Base-by-base conservation (phyloP, 1,140 invertebrate genomes). In the Cherax quadricarinatus region DNA sequence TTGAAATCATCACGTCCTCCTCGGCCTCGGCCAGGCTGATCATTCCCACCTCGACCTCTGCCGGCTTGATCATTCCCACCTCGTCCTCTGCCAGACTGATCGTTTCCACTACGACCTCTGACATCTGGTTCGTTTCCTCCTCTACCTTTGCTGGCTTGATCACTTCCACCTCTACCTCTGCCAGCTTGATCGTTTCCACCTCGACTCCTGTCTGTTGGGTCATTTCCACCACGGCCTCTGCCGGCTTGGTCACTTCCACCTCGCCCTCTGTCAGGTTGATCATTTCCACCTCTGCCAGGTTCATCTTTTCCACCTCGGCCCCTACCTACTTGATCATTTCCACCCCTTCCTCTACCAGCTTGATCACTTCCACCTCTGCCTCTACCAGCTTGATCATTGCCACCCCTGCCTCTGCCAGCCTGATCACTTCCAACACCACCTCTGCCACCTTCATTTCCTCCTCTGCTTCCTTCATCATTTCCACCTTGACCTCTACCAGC, bases 81-180 rank as follows among this genome's bases (percentile, higher is more conserved):
- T 49, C 75, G 86, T 6, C 86, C 86, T 60, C 86, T 75, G 12
- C 60, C 41, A 10, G 12, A 14, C 16, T 66, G 70, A 75, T 75
- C 70, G 30, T 21, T 75, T 24, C 70, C 24, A 7, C 70, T n/a
- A 41, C 70, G n/a, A 30, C 70, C 80, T 82, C 80, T 82, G 1
- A 6, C 70, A 30, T 6, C 7, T 75, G n/a, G 9, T 7, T 75
- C 70, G 30, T 30, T 30, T 4, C 51, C 21, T 30, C 70, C 70
- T 30, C 70, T n/a, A 75, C 70, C 62, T n/a, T 16, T 21, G 14
- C 62, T n/a, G 30, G 6, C 21, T 75, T 16, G 5, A 75, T 75
- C 70, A 30, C 4, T 30, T 4, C 51, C 12, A 21, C 70, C 70
- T 75, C 70, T 16, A 75, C 24, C 70, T 21, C 70, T 16, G 1